phyloP scores from a whole-genome alignment of 2,888 invertebrate species.

The Labia minor region DNA sequence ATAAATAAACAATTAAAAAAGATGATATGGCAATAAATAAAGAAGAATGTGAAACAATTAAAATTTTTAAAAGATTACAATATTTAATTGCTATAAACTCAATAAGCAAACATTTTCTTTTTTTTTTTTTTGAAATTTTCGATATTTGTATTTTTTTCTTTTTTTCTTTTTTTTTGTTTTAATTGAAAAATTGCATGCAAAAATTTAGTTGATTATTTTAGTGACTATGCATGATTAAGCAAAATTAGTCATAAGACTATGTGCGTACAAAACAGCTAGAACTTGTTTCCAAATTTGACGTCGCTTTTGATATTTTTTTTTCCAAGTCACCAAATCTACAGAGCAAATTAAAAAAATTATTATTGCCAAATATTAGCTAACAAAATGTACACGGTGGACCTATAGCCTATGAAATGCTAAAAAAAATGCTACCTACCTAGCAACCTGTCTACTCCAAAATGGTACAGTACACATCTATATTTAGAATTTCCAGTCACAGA shows the following conservation, averaged over 20 bases:
- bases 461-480: conserved; percentile 13
- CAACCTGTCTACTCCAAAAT: conserved; percentile 5
- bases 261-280: conserved; percentile 8
- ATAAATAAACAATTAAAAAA: neutral
- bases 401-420: neutral
- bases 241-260: conserved; percentile 5
- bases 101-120: neutral
- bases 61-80: neutral
- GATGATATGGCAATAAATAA: neutral
- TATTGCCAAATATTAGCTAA: neutral
- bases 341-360: neutral
- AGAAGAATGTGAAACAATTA: neutral
- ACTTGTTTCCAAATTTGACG: neutral
- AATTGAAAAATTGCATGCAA: neutral
- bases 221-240: conserved; percentile 13
- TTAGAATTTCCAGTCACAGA: conserved; percentile 8
- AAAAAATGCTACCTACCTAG: conserved; percentile 9
- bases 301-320: neutral
- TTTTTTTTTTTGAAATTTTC: neutral
- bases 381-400: conserved; percentile 4
- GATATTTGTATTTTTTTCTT: neutral
- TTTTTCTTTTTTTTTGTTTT: neutral
- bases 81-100: neutral
- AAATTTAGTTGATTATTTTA: neutral
- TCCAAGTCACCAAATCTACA: conserved; percentile 13